Conservation (phyloP, 2,797 vertebrate genomes). For the Pangasius mekongensis region DNA sequence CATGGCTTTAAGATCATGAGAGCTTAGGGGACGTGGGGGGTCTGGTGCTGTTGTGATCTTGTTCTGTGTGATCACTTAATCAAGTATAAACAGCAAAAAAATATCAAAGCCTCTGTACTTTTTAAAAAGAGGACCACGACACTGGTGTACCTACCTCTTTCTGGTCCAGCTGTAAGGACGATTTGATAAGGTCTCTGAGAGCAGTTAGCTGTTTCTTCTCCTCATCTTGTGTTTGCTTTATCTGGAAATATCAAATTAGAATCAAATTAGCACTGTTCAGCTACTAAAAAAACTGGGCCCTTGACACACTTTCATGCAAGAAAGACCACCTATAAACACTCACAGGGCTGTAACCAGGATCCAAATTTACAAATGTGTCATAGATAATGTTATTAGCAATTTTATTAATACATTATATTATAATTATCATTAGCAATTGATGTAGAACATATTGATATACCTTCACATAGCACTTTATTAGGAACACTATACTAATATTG, state of each 20-base stretch:
- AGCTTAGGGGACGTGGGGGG: not conserved
- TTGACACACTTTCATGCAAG: not conserved
- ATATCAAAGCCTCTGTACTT: not conserved
- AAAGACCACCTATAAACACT: not conserved
- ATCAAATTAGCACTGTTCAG: not conserved
- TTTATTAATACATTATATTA: not conserved
- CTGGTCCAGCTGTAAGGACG: slow-evolving; percentile 86
- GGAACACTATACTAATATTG: not conserved
- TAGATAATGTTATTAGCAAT: not conserved
- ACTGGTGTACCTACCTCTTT: slow-evolving; percentile 79
- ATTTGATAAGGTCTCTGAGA: slow-evolving; percentile 86
- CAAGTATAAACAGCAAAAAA: not conserved
- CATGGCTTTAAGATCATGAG: not conserved
- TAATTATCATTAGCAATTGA: not conserved
- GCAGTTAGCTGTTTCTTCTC: slow-evolving; percentile 88
- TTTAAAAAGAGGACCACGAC: not conserved
- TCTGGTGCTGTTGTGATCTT: not conserved
- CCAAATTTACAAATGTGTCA: not conserved
- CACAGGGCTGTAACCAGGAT: not conserved
- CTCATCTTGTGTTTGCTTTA: slow-evolving; percentile 91
- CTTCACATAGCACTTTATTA: not conserved
- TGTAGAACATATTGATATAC: not conserved
- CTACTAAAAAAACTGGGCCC: not conserved
- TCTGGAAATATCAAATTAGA: slow-evolving; percentile 65
- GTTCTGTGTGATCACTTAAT: not conserved